Evolutionary conservation across 1,140 invertebrate species (phyloP), one percentile per base, ranked within the genome.

Genomic region (Drosophila aff.): DNA sequence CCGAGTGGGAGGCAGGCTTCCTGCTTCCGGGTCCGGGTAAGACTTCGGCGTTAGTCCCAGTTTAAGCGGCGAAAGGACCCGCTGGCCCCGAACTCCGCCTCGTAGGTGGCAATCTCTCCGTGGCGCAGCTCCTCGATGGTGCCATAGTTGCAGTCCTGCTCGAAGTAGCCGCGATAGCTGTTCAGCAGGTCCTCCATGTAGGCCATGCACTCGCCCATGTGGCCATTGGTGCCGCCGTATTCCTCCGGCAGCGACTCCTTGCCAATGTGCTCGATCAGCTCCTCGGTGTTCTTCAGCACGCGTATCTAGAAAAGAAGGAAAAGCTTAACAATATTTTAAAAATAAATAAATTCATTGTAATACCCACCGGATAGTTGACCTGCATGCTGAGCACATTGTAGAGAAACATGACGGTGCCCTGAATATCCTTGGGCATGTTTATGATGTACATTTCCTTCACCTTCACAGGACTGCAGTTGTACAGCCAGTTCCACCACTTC

Each of bases 21-120:
- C 43, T 33, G 23, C 52, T 72, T 50, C 65, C 31, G 53, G 46
- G 33, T 55, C 3, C 7, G 21, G 46, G 7, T 47, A 21, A 26
- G 4, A 41, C 28, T 21, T 44, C 10, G 28, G 2, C 31, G 43
- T 79, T 77, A 92, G 65, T 92, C 92, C 78, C 89, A 79, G 47
- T 94, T 93, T 43, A 96, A 89, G 80, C 94, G 93, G 59, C 95
- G 93, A 82, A 95, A 96, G 60, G 95, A 95, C 13, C 95, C 95
- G 58, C 95, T 95, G 18, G 94, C 91, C 4, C 95, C 95, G 74
- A 95, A 96, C 38, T 95, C 91, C 2, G 94, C 94, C 44, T 94
- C 93, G 9, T 94, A 91, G n/a, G 93, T 94, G 81, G 94, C 94
- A 4, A 95, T 93, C 80, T 94, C 94, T 5, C 94, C 95, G 1